These are phyloP conservation scores for Pygoscelis adeliae DNA, from an alignment of 2,113 vertebrate species.

Conservation along the genomic window DNA sequence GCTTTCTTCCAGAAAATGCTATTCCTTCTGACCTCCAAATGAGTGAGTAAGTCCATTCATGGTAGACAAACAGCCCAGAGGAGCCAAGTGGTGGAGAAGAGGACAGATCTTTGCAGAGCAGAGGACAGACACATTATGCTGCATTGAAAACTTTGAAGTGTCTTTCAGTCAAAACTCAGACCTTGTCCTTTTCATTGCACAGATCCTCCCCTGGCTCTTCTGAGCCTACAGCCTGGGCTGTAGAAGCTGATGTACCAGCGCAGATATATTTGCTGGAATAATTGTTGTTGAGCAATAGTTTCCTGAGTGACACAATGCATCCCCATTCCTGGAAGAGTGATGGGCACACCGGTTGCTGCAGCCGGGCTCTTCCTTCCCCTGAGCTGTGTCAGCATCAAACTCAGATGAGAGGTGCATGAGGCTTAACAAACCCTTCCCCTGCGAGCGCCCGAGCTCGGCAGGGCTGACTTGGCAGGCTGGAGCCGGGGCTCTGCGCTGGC, in stretches of 20 bases:
- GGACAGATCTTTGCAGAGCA: neutral
- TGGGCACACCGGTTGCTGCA: neutral
- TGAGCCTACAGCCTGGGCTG: neutral
- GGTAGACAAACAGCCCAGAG: neutral
- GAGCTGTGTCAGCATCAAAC: neutral
- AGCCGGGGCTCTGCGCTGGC: neutral
- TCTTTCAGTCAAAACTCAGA: neutral
- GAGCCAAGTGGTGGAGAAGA: neutral
- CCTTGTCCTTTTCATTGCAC: neutral
- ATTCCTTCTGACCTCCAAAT: neutral
- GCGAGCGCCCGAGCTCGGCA: accelerated
- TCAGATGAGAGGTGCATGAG: neutral
- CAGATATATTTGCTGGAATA: neutral
- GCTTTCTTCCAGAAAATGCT: neutral
- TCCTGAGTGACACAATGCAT: neutral
- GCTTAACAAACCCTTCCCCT: neutral
- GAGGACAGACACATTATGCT: neutral
- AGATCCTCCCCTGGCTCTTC: neutral
- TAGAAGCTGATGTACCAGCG: neutral
- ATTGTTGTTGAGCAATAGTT: neutral
- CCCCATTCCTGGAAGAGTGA: neutral
- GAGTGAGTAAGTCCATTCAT: neutral
- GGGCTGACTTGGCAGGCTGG: neutral
- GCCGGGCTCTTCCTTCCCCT: neutral
- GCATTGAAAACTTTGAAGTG: neutral